Conservation (phyloP, 1,140 invertebrate species). For the Mylabris phalerata region DNA sequence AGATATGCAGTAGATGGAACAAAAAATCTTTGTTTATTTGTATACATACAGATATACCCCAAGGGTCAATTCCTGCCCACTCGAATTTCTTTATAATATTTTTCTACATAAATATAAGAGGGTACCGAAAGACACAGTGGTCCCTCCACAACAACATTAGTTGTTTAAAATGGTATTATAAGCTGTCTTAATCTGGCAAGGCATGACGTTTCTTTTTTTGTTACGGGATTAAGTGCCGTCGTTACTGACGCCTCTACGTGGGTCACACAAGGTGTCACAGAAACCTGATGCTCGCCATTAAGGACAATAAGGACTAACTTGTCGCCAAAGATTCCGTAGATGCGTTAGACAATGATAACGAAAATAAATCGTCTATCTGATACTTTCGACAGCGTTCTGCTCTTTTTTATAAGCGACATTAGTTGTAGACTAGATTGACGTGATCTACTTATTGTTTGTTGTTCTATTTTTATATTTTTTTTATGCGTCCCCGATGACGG, state of each 20-base stretch:
- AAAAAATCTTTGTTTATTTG: neutral
- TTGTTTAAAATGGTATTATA: slow-evolving; percentile 29
- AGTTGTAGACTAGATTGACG: no score
- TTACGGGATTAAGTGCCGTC: slow-evolving; percentile 20
- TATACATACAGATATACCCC: neutral
- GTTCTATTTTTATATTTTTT: no score
- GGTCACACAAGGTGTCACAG: slow-evolving; percentile 18
- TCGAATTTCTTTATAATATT: slow-evolving; percentile 1
- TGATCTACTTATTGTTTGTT: no score
- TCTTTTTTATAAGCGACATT: no score
- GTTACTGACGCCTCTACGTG: slow-evolving; percentile 18
- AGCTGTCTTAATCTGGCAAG: slow-evolving; percentile 27
- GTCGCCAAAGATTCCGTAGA: neutral
- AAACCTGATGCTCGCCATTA: slow-evolving; percentile 16
- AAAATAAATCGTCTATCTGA: no score
- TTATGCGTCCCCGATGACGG: no score
- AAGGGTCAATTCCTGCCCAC: neutral
- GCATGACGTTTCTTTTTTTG: slow-evolving; percentile 23
- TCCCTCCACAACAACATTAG: slow-evolving; percentile 15
- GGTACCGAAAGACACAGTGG: slow-evolving; percentile 3
- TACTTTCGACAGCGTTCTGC: no score
- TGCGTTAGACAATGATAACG: no score
- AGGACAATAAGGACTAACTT: slow-evolving; percentile 10
- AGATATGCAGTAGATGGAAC: neutral
- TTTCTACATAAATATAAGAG: no score